Evolutionary conservation across 2,888 invertebrate species (phyloP).

Genomic region (Pycnomerus fuliginosus): DNA sequence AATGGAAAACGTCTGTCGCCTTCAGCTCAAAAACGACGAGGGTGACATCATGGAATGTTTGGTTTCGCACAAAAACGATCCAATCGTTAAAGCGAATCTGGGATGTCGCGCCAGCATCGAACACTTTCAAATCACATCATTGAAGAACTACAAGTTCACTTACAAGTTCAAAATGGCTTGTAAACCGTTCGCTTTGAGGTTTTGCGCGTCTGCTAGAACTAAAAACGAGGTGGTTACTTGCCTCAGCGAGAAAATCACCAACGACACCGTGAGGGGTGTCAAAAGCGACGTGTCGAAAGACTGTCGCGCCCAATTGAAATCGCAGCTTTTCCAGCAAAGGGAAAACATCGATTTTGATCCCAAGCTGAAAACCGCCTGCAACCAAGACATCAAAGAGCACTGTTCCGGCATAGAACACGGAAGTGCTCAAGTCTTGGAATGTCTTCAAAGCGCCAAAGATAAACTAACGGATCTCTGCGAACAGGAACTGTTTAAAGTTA

Average conservation of each 20-base stretch:
- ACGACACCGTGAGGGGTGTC: constrained; percentile 77
- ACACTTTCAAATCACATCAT: constrained; percentile 92
- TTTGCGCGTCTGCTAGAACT: constrained; percentile 68
- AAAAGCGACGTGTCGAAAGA: constrained; percentile 82
- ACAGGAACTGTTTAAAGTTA: constrained; percentile 78
- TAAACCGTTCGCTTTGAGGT: constrained; percentile 71
- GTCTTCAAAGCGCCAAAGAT: constrained; percentile 64
- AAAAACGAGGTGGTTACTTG: constrained; percentile 83
- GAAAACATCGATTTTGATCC: constrained; percentile 88
- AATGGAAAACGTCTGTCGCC: constrained; percentile 74
- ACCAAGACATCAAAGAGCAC: constrained; percentile 70
- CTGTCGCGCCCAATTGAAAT: constrained; percentile 87
- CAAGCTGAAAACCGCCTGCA: constrained; percentile 78
- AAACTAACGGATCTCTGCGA: constrained; percentile 71
- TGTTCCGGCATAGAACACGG: constrained; percentile 71
- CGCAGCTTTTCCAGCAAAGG: constrained; percentile 88
- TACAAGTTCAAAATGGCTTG: constrained; percentile 95
- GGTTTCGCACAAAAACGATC: constrained; percentile 86
- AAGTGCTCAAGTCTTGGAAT: constrained; percentile 72
- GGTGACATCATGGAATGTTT: constrained; percentile 94
- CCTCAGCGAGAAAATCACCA: constrained; percentile 85
- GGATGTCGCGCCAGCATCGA: constrained; percentile 94
- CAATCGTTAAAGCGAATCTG: constrained; percentile 71
- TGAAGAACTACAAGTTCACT: constrained; percentile 92
- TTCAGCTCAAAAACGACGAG: constrained; percentile 71